Evolutionary conservation across 2,888 invertebrate genomes (phyloP).

Genomic region (Hydriomena furcata): DNA sequence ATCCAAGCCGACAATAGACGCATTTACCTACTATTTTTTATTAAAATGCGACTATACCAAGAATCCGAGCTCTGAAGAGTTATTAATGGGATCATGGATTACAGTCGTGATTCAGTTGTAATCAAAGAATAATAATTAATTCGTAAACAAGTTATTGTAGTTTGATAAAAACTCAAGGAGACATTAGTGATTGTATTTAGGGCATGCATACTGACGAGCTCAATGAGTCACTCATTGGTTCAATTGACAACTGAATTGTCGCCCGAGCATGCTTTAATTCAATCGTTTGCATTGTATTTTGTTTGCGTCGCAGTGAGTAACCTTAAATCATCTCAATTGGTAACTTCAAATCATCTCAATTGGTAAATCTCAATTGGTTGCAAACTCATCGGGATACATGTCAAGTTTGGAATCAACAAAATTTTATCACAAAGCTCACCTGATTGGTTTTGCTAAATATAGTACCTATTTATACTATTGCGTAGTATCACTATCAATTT

Average conservation of each 20-base stretch:
- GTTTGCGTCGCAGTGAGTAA: too few species aligned
- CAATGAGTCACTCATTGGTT: conserved; percentile 51
- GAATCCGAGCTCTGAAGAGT: too few species aligned
- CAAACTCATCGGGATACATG: too few species aligned
- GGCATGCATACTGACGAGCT: conserved; percentile 41
- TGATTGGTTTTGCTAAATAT: conserved; percentile 11
- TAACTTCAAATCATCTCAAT: conserved; percentile 24
- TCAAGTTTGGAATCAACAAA: neutral
- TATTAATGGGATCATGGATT: too few species aligned
- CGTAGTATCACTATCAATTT: conserved; percentile 20
- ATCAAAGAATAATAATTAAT: too few species aligned
- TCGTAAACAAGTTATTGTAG: neutral
- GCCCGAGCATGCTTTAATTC: conserved; percentile 2
- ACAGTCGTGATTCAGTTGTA: too few species aligned
- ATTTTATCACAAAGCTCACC: neutral
- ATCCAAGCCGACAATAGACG: too few species aligned
- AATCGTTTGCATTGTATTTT: too few species aligned
- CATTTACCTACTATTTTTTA: too few species aligned
- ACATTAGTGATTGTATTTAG: conserved; percentile 46
- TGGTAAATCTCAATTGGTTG: conserved; percentile 7
- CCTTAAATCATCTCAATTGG: too few species aligned
- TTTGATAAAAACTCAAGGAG: conserved; percentile 41
- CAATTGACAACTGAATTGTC: conserved; percentile 41
- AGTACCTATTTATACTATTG: conserved; percentile 10
- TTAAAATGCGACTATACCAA: too few species aligned